Evolutionary conservation across 2,888 invertebrate genomes (phyloP).

Genomic region (Tenthredo notha): DNA sequence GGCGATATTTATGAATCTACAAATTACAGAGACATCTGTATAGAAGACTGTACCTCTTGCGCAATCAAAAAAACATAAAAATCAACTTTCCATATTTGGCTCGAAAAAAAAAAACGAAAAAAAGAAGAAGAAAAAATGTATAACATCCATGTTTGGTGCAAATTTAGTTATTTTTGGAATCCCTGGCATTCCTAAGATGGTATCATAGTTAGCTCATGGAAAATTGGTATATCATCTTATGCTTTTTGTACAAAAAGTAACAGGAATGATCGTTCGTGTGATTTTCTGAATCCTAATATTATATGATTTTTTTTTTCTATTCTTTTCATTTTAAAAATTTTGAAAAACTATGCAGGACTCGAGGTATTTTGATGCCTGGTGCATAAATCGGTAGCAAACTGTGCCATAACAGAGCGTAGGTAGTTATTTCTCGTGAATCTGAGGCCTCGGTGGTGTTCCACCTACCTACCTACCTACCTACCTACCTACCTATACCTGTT

Average conservation of each 20-base stretch:
- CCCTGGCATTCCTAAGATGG: not conserved
- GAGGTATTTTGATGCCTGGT: too few relatives aligned
- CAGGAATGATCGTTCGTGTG: too few relatives aligned
- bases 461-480: slow-evolving; percentile 24
- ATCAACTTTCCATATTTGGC: not conserved
- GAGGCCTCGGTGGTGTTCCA: not conserved
- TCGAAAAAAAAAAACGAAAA: not conserved
- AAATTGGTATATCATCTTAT: too few relatives aligned
- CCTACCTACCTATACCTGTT: slow-evolving; percentile 7
- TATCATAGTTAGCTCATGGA: too few relatives aligned
- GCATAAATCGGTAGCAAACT: not conserved
- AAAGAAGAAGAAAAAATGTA: not conserved
- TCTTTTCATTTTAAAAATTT: too few relatives aligned
- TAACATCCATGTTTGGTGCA: not conserved
- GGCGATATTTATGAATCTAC: not conserved
- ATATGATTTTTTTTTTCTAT: too few relatives aligned
- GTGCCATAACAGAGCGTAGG: not conserved
- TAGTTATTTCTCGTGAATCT: not conserved
- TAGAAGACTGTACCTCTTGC: not conserved
- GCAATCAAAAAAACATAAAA: not conserved
- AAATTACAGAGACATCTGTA: not conserved
- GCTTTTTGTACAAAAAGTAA: too few relatives aligned
- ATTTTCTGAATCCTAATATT: too few relatives aligned
- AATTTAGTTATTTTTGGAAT: not conserved
- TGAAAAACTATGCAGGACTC: too few relatives aligned